A percentile compares a stretch with the other conserved stretches of the same genome.
Evolutionary conservation across 2,113 vertebrate genomes (phyloP).

Genomic region (Cyanoliseus patagonus): DNA sequence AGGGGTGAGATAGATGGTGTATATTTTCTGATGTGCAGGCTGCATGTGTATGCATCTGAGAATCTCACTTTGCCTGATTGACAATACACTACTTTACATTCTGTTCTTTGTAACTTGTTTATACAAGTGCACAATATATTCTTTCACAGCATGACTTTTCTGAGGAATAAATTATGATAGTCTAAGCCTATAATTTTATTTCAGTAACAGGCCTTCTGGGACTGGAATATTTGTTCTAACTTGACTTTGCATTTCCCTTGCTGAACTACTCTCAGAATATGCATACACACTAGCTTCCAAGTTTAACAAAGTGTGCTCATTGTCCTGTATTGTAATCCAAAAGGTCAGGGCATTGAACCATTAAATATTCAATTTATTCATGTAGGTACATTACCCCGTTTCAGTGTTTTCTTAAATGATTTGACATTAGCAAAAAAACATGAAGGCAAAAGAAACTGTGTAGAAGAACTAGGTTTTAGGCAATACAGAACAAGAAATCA

Average conservation of each 20-base stretch:
- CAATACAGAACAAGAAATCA: neutral
- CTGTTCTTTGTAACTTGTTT: constrained; percentile 26
- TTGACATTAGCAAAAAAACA: constrained; percentile 3
- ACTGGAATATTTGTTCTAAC: constrained; percentile 31
- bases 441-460: neutral
- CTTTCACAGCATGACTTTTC: neutral
- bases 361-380: constrained; percentile 49
- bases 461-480: neutral
- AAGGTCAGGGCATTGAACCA: constrained; percentile 39
- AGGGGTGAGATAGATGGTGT: neutral
- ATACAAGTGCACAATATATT: constrained; percentile 11
- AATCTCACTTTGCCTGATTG: neutral
- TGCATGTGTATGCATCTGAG: neutral
- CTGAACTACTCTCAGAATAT: neutral
- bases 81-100: constrained; percentile 1
- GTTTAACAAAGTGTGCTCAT: constrained; percentile 10
- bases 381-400: constrained; percentile 5
- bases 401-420: constrained; percentile 40
- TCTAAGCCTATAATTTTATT: constrained; percentile 38
- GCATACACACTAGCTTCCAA: neutral
- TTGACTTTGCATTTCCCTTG: constrained; percentile 7
- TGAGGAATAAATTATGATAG: neutral
- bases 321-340: constrained; percentile 17
- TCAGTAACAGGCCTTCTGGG: constrained; percentile 3
- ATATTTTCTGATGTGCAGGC: neutral